Evolutionary conservation across 2,888 invertebrate species (phyloP), one percentile per base, ranked within the genome.

Genomic region (Eristalis intricaria): DNA sequence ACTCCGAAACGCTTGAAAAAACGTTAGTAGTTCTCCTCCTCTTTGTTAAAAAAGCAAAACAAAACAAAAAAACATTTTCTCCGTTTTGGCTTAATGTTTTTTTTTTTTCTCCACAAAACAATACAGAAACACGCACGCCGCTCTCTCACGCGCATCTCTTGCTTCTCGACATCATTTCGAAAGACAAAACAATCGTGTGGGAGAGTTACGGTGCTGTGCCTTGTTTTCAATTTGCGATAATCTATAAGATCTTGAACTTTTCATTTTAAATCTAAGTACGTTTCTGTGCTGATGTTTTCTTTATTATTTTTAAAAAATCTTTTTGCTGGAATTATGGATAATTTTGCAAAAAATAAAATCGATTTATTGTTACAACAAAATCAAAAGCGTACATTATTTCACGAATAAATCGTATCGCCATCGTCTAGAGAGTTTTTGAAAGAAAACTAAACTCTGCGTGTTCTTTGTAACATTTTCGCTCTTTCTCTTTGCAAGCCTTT

Each of bases 1-100:
- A 91, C 91, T 19, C 93, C 92, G 3, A 92, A 93, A 84, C 91
- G 92, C 70, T 91, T 92, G 10, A 92, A 92, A 90, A 92, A 92
- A 92, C 92, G 92, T 92, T 92, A 92, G 92, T 93, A 93, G 73
- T 73, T 69, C 58, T 50, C 50, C 50, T 50, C 50, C 43, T 43
- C 15, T 22, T 56, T 15, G 22, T 38, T 56, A 61, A 70, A 13
- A 40, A 23, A 23, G 4, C 11, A 32, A 32, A 8, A 32, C 4
- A 32, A 1, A 60, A 43, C 15, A 43, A 19, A 43, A 43, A 19
- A 43, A 43, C 43, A 43, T n/a, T 43, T 43, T 19, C 43, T 43
- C 43, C n/a, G n/a, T 35, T 65, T 64, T 56, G 29, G 50, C 15
- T 32, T n/a, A 22, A 65, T 50, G 26, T 65, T 73, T 22, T 70